phyloP scores from a whole-genome alignment of 2,888 invertebrate species.

The Tipula helvola region DNA sequence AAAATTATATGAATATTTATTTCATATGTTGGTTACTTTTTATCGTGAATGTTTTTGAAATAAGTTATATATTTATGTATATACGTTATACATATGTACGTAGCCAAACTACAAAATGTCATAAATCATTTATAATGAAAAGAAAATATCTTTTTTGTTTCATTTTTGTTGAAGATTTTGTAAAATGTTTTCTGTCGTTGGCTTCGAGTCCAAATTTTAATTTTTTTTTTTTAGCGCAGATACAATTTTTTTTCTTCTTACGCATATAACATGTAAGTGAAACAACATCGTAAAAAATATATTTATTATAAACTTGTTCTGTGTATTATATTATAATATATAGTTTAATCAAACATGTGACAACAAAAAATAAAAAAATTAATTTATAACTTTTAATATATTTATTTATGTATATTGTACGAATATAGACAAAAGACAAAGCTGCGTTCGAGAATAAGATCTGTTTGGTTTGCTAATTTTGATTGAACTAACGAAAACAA shows the following conservation, averaged over 20 bases:
- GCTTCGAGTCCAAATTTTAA: background rate
- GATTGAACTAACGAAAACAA: no score
- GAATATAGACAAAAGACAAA: background rate
- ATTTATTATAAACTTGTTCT: background rate
- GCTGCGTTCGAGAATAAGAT: background rate
- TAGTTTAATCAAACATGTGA: background rate
- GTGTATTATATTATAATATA: no score
- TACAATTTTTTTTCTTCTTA: background rate
- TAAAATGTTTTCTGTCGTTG: background rate
- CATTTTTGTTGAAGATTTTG: background rate
- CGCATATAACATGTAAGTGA: background rate
- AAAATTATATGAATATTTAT: background rate
- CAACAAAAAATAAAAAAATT: background rate
- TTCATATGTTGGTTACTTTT: no score
- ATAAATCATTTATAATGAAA: constrained; percentile 4
- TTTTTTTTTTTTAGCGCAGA: background rate
- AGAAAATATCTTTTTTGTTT: background rate
- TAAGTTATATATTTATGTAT: no score
- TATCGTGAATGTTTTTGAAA: background rate
- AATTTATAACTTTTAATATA: background rate
- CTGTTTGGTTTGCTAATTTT: background rate
- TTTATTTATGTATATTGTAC: background rate
- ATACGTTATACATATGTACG: background rate
- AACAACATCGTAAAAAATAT: background rate
- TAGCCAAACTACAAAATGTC: background rate